Evolutionary conservation across 92 coral and sea anemone species (phyloP).

Genomic region (Palythoa grandiflora): DNA sequence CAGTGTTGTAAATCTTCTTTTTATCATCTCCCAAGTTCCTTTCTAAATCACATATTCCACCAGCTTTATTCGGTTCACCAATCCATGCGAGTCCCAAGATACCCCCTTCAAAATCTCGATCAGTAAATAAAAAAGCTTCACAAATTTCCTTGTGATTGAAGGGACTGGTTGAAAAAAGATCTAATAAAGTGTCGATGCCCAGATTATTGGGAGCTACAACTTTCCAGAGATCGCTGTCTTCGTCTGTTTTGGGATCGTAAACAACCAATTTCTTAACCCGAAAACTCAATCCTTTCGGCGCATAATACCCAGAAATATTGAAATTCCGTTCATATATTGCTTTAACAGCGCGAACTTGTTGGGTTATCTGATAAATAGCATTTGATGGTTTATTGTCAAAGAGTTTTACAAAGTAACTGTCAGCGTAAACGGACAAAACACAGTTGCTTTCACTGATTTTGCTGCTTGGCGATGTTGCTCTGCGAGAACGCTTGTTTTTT

Average conservation of each 20-base stretch:
- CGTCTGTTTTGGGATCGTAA: conserved; percentile 58
- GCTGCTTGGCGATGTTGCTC: conserved; percentile 52
- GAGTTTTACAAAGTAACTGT: conserved; percentile 73
- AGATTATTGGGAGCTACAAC: conserved; percentile 73
- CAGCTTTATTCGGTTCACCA: conserved; percentile 73
- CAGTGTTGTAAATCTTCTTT: conserved; percentile 87
- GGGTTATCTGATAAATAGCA: conserved; percentile 82
- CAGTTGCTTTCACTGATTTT: conserved; percentile 69
- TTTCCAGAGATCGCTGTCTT: conserved; percentile 56
- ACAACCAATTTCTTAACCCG: conserved; percentile 79
- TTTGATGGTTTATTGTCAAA: conserved; percentile 76
- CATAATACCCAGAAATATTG: conserved; percentile 69
- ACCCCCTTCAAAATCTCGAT: conserved; percentile 96
- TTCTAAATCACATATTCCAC: conserved; percentile 85
- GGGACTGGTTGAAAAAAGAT: conserved; percentile 72
- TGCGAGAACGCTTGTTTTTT: conserved; percentile 51
- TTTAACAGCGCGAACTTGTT: conserved; percentile 87
- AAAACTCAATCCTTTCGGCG: conserved; percentile 80
- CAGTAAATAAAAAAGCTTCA: conserved; percentile 94
- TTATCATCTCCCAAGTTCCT: conserved; percentile 55
- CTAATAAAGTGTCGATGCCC: conserved; percentile 88
- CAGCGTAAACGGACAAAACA: conserved; percentile 84
- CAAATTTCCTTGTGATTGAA: conserved; percentile 75
- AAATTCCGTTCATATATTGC: conserved; percentile 77
- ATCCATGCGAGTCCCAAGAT: conserved; percentile 99